Evolutionary conservation across 2,797 vertebrate species (phyloP).

Genomic region (Streptopelia turtur): DNA sequence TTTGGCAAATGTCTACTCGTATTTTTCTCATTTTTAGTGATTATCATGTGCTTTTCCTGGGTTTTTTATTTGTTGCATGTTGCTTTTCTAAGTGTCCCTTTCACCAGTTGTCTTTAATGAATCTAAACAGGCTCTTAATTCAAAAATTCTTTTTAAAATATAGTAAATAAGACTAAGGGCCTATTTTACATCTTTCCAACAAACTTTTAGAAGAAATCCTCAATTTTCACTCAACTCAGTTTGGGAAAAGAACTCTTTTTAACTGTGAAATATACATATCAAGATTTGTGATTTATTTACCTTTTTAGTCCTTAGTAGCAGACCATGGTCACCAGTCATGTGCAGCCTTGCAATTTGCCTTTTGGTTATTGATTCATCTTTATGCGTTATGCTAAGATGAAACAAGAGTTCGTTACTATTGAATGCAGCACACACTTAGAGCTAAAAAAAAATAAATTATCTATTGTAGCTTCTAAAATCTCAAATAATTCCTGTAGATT

Average conservation of each 20-base stretch:
- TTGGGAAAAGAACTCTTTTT: neutral
- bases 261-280: neutral
- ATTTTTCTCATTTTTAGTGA: neutral
- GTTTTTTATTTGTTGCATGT: neutral
- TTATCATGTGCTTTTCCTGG: rapidly evolving
- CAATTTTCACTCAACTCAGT: neutral
- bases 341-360: neutral
- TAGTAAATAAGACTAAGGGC: neutral
- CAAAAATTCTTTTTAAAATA: neutral
- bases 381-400: neutral
- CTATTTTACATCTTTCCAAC: neutral
- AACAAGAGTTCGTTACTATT: neutral
- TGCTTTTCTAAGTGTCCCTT: neutral
- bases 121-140: neutral
- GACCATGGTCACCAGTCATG: neutral
- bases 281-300: neutral
- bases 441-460: neutral
- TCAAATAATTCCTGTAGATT: neutral
- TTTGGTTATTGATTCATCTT: neutral
- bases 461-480: neutral
- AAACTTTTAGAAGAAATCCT: neutral
- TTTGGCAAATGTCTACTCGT: neutral
- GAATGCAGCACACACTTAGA: neutral
- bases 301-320: neutral
- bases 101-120: neutral